Evolutionary conservation across 1,140 invertebrate genomes (phyloP).

Genomic region (Drepana arcuata): DNA sequence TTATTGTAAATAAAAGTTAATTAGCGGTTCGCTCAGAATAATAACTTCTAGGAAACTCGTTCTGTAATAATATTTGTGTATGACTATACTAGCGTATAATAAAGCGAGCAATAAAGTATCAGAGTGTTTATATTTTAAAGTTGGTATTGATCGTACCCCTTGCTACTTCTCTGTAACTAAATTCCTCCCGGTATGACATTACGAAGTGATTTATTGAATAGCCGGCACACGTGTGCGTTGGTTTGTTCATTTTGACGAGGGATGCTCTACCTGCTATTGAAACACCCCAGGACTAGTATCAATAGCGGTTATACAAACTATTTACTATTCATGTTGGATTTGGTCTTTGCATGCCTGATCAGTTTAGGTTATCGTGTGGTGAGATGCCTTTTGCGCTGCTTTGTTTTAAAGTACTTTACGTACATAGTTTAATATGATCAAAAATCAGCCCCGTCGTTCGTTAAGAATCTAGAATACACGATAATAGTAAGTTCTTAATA

Average conservation of each 20-base stretch:
- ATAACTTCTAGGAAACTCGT: not conserved
- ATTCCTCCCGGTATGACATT: no score
- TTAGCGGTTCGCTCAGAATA: no score
- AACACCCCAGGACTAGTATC: slow-evolving; percentile 23
- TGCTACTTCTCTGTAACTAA: not conserved
- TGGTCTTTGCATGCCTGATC: slow-evolving; percentile 34
- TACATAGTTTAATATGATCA: no score
- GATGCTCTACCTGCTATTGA: slow-evolving; percentile 47
- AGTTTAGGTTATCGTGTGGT: no score
- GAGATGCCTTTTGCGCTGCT: no score
- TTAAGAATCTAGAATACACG: no score
- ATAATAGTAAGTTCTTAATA: no score
- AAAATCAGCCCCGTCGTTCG: no score
- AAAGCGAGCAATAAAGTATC: no score
- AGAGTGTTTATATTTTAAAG: not conserved
- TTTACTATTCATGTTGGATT: slow-evolving; percentile 37
- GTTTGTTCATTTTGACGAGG: slow-evolving; percentile 22
- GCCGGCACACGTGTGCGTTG: slow-evolving; percentile 19
- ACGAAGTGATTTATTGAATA: slow-evolving; percentile 14
- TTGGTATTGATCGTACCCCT: not conserved
- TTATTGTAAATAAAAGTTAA: no score
- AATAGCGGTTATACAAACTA: slow-evolving; percentile 35
- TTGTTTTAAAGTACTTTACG: no score
- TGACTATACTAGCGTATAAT: not conserved
- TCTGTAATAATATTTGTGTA: not conserved